Evolutionary conservation across 2,888 invertebrate species (phyloP).

Genomic region (Torymus aiolomorphi): DNA sequence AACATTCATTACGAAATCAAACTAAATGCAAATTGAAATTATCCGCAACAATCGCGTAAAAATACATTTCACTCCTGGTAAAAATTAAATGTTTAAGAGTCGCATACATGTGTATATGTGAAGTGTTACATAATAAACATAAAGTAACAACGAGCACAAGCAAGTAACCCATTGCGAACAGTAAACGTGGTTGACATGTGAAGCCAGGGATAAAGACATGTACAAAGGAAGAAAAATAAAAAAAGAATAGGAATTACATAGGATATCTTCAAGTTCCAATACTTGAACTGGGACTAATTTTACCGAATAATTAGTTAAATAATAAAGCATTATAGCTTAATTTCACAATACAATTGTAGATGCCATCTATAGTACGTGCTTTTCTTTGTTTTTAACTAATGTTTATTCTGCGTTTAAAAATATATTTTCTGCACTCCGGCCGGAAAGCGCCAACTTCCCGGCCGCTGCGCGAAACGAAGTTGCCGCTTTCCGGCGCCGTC

Average conservation of each 20-base stretch:
- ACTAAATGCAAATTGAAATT: not conserved
- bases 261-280: not conserved
- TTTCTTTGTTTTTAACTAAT: no score
- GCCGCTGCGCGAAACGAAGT: no score
- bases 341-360: no score
- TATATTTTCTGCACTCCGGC: no score
- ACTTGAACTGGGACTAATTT: slow-evolving; percentile 3
- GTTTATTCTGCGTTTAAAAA: no score
- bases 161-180: slow-evolving; percentile 20
- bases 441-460: no score
- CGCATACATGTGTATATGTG: not conserved
- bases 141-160: slow-evolving; percentile 38
- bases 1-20: not conserved
- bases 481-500: no score
- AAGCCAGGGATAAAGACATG: slow-evolving; percentile 46
- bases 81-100: not conserved
- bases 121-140: slow-evolving; percentile 39
- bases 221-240: not conserved
- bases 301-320: no score
- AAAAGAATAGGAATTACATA: slow-evolving; percentile 11
- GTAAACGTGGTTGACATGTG: slow-evolving; percentile 28
- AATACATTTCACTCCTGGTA: no score
- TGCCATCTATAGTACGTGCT: no score
- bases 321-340: no score
- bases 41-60: slow-evolving; percentile 34